Evolutionary conservation across 2,888 invertebrate genomes (phyloP).

Genomic region (Lochmaea crataegi): DNA sequence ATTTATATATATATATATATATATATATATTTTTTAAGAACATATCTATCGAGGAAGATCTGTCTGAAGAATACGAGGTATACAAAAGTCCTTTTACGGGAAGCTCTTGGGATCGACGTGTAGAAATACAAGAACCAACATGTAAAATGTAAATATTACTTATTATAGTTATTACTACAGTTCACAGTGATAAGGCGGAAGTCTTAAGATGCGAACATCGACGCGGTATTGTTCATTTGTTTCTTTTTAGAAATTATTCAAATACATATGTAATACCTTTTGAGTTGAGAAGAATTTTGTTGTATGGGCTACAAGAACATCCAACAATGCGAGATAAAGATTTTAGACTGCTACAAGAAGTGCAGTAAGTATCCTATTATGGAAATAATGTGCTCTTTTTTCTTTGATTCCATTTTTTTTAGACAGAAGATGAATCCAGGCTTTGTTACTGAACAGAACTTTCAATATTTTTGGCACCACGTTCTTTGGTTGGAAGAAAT

Average conservation of each 20-base stretch:
- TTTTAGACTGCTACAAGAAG: background rate
- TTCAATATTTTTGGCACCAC: constrained; percentile 68
- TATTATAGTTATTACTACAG: background rate
- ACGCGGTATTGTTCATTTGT: background rate
- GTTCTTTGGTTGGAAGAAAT: constrained; percentile 75
- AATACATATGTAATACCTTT: constrained; percentile 14
- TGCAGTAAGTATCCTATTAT: background rate
- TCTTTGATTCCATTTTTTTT: constrained; percentile 2
- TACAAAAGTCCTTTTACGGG: constrained; percentile 35
- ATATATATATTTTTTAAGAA: constrained; percentile 28
- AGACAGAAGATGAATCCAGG: constrained; percentile 56
- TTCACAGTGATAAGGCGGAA: no score
- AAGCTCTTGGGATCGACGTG: constrained; percentile 16
- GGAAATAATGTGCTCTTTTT: background rate
- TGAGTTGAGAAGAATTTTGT: constrained; percentile 6
- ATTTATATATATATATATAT: background rate
- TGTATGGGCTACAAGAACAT: constrained; percentile 25
- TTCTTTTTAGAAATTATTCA: constrained; percentile 14
- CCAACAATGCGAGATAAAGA: background rate
- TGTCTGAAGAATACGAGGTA: background rate
- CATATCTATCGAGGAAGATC: constrained; percentile 25
- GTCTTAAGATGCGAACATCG: no score
- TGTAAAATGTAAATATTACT: constrained; percentile 17
- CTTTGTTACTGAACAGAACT: constrained; percentile 64
- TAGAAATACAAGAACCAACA: constrained; percentile 12